Conservation (phyloP, 2,113 vertebrate genomes). For the Dromiciops gliroides region DNA sequence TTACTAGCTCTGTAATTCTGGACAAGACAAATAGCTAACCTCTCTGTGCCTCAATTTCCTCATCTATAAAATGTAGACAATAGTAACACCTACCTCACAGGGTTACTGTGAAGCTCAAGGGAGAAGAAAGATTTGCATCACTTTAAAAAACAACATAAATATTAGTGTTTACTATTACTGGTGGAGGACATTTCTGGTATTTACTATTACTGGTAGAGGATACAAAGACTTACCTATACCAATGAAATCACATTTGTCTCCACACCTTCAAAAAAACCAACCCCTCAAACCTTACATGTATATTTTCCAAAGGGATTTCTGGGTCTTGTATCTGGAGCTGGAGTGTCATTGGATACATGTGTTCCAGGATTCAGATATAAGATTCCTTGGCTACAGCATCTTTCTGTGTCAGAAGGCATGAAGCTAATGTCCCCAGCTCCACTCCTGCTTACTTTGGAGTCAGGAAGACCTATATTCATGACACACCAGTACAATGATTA, state of each 20-base stretch:
- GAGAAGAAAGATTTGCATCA: neutral
- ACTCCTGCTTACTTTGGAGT: neutral
- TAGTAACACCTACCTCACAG: neutral
- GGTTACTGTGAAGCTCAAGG: neutral
- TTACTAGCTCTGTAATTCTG: neutral
- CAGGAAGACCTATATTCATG: neutral
- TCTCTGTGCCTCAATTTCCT: neutral
- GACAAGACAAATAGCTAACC: neutral
- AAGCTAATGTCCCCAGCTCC: neutral
- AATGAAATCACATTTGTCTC: neutral
- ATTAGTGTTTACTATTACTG: neutral
- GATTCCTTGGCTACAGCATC: neutral
- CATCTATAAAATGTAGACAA: neutral
- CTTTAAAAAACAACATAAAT: too few species aligned
- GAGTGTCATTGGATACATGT: neutral
- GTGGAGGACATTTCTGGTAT: neutral
- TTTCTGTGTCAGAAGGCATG: neutral
- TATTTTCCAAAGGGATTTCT: neutral
- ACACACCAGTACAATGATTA: neutral
- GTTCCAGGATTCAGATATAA: neutral
- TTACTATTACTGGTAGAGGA: neutral
- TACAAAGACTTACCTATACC: neutral
- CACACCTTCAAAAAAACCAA: too few species aligned
- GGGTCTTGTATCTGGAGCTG: neutral
- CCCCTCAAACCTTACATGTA: neutral